Base-by-base conservation (phyloP, 2,888 invertebrate genomes). In the Ctenicera cuprea region DNA sequence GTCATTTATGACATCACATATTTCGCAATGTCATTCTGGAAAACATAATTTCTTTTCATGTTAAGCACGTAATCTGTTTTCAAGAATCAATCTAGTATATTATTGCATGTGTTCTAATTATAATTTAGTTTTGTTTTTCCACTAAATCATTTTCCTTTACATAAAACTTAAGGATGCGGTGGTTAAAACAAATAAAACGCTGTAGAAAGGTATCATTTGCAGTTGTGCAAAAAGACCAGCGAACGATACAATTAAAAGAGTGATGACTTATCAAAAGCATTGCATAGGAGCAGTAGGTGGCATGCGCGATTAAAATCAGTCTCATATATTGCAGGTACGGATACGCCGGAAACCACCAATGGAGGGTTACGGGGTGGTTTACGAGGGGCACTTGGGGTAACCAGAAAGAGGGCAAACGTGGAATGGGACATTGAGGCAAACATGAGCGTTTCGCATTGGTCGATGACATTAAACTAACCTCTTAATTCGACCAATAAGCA, bases 321-420 rank as follows among this genome's bases (percentile, higher is more conserved):
- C 74, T 73, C 76, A 67, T 74, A 79, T 80, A 81, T 79, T 84
- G 81, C 82, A 80, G 81, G 78, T 71, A 76, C 78, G 76, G 77
- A 77, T 77, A 82, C 80, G 80, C 84, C 85, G 85, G 85, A 85
- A 84, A 83, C 84, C 71, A 81, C 83, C 84, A 83, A 85, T 85
- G 78, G 81, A 80, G 83, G 79, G 71, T 69, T 41, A 33, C 64
- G 68, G 77, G 75, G 80, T 80, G 80, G 78, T 71, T 77, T 79
- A 69, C 70, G 75, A 77, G 73, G 75, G 73, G 72, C 69, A 64
- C 54, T 68, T 77, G 75, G 78, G 73, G 77, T 70, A 69, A 71
- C 62, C 78, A 79, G 79, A 85, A 85, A 83, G 83, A 84, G 84
- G 84, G 81, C 83, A 84, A 75, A 83, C 81, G 77, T 79, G 78